Conservation (phyloP, 2,888 invertebrate genomes). For the Hyposoter dolosus region DNA sequence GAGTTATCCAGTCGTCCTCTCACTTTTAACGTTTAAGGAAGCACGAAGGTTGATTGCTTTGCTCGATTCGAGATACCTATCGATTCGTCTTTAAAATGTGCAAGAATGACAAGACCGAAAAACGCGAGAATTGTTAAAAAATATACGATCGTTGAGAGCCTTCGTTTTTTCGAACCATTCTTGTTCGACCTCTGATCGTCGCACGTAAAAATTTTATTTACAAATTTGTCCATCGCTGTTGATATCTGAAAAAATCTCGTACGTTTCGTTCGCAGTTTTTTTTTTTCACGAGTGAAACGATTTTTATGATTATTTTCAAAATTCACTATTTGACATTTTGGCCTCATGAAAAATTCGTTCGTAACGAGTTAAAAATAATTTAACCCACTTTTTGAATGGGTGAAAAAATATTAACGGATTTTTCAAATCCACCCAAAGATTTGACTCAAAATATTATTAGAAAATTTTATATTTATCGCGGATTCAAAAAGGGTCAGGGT, state of each 20-base stretch:
- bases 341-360: background rate
- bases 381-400: background rate
- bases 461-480: background rate
- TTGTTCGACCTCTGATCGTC: background rate
- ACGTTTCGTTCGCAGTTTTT: too few species aligned
- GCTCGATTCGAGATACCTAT: slow-evolving; percentile 46
- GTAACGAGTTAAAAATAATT: background rate
- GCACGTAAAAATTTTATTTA: background rate
- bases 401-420: background rate
- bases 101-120: background rate
- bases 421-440: background rate
- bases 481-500: background rate
- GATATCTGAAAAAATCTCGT: background rate
- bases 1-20: slow-evolving; percentile 53
- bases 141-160: background rate
- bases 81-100: slow-evolving; percentile 56
- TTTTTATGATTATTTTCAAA: background rate
- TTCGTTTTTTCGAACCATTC: background rate
- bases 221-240: background rate
- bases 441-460: background rate
- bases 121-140: background rate
- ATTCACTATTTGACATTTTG: background rate
- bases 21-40: slow-evolving; percentile 68
- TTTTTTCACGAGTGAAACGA: background rate
- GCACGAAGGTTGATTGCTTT: slow-evolving; percentile 58